Evolutionary conservation across 53 echinoderm and acorn worm species (phyloP), one percentile per base, ranked within the genome.

Genomic region (Antedon mediterranea): DNA sequence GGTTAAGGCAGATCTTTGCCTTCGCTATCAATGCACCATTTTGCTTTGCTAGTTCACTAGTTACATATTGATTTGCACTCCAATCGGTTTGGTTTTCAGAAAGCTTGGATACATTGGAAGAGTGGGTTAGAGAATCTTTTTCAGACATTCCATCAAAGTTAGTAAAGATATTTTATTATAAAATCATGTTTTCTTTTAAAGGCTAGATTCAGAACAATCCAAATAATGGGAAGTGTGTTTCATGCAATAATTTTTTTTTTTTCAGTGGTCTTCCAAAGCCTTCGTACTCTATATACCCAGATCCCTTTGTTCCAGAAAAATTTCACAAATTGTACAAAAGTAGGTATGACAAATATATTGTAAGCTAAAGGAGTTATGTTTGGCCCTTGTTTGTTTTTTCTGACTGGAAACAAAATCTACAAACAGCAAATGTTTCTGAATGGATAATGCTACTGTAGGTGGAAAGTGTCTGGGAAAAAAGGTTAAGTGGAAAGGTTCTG

Each of bases 301-400:
- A 76, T 28, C 94, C 94, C 0, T 94, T 91, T 72, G 76, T 73
- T 15, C 43, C 75, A 3, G 89, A 85, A 32, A 87, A 87, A 44
- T 94, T 85, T 78, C 75, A 84, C 43, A 91, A 94, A 78, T 71
- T 94, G 11, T 94, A 91, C 81, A 94, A 94, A 87, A 87, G 94
- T 91, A 84, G 42, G 75, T 20, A 30, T 79, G 26, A 29, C 3
- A 32, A 76, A 20, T n/a, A 27, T 18, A 28, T 31, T 33, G 20
- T 0, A 32, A 32, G 5, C 32, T n/a, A n/a, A n/a, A n/a, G n/a
- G n/a, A n/a, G n/a, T n/a, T n/a, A n/a, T n/a, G n/a, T n/a, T n/a
- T n/a, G n/a, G n/a, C n/a, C n/a, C n/a, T n/a, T n/a, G n/a, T n/a
- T n/a, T n/a, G n/a, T n/a, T n/a, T n/a, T n/a, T n/a, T n/a, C n/a